Evolutionary conservation across 2,797 vertebrate species (phyloP).

Genomic region (Threskiornis aethiopicus): DNA sequence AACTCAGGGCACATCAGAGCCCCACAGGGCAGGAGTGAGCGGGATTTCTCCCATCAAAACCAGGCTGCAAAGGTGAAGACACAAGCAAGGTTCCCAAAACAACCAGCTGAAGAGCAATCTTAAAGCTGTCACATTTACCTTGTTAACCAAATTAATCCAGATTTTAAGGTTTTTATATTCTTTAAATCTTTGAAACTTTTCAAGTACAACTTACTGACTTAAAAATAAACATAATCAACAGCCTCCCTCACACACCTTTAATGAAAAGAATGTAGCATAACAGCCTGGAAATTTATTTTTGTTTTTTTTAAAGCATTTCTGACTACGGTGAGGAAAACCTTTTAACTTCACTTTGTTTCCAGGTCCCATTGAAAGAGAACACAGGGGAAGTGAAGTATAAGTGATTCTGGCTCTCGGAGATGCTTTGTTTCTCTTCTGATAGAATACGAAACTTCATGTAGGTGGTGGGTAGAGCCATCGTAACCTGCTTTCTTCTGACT

Average conservation of each 20-base stretch:
- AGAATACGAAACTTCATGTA: slow-evolving; percentile 66
- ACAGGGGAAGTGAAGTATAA: slow-evolving; percentile 55
- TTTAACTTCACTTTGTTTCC: slow-evolving; percentile 41
- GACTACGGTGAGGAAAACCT: slow-evolving; percentile 31
- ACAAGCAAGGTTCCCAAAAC: not conserved
- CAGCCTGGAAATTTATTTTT: not conserved
- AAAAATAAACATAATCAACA: not conserved
- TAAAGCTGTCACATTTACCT: not conserved
- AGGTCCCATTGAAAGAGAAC: slow-evolving; percentile 51
- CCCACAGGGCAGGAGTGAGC: not conserved
- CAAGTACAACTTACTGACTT: not conserved
- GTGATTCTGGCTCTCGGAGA: slow-evolving; percentile 53
- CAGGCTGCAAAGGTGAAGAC: not conserved
- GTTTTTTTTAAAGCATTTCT: not conserved
- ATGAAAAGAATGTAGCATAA: not conserved
- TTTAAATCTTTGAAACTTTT: not conserved
- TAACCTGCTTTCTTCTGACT: slow-evolving; percentile 74
- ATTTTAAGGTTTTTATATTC: not conserved
- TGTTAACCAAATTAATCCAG: not conserved
- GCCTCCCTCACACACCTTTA: not conserved
- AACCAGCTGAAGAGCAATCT: not conserved
- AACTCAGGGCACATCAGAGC: fast-evolving
- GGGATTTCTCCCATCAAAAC: not conserved
- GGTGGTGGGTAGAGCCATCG: slow-evolving; percentile 71
- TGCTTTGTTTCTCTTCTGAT: slow-evolving; percentile 73